These are phyloP conservation scores for Girardinus metallicus DNA, from an alignment of 2,797 vertebrate genomes.

Conservation along the genomic window DNA sequence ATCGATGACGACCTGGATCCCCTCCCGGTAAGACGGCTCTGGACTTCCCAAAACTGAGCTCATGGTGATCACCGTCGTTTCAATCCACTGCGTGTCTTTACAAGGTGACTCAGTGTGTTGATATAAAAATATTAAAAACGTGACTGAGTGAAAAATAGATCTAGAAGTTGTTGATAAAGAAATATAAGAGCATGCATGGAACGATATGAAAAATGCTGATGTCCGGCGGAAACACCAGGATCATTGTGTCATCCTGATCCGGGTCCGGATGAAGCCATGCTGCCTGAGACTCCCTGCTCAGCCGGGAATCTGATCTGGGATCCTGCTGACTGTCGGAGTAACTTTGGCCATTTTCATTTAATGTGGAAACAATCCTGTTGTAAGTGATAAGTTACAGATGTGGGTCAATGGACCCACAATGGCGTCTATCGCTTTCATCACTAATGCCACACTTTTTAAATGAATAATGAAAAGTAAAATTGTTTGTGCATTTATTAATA, in stretches of 20 bases:
- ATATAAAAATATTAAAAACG: neutral
- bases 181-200: neutral
- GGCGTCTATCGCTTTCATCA: too few relatives aligned
- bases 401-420: too few relatives aligned
- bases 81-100: neutral
- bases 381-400: too few relatives aligned
- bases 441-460: too few relatives aligned
- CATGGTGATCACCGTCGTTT: neutral
- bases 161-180: neutral
- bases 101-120: neutral
- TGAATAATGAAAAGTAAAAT: too few relatives aligned
- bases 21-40: conserved; percentile 84
- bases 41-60: neutral
- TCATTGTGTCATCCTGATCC: too few relatives aligned
- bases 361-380: too few relatives aligned
- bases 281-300: neutral
- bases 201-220: neutral
- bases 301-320: neutral
- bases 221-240: too few relatives aligned
- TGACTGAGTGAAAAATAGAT: neutral
- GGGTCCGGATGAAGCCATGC: too few relatives aligned
- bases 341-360: too few relatives aligned
- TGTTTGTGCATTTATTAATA: too few relatives aligned
- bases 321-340: neutral
- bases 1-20: conserved; percentile 89